phyloP scores from a whole-genome alignment of 2,888 invertebrate species.

The Luffia ferchaultella region DNA sequence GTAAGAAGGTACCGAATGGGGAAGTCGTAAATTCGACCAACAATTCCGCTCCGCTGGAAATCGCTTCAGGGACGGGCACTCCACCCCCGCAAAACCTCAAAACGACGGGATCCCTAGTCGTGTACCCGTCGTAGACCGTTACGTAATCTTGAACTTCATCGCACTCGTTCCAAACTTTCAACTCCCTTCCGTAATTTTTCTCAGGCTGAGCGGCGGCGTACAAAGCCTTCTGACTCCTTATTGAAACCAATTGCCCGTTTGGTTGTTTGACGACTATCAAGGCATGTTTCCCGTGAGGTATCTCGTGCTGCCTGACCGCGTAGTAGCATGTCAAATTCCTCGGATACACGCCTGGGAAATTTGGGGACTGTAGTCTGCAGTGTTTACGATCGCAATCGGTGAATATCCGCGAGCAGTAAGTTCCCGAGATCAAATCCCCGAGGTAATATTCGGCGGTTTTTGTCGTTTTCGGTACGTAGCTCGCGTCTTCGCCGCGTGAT shows the following conservation, averaged over 20 bases:
- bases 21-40: conserved; percentile 91
- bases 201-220: conserved; percentile 65
- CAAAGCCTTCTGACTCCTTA: conserved; percentile 78
- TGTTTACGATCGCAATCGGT: conserved; percentile 91
- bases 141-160: conserved; percentile 90
- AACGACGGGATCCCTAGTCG: conserved; percentile 86
- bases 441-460: conserved; percentile 73
- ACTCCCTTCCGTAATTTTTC: conserved; percentile 61
- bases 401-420: conserved; percentile 91
- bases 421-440: conserved; percentile 89
- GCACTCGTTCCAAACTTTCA: conserved; percentile 85
- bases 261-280: conserved; percentile 86
- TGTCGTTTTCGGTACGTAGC: conserved; percentile 40
- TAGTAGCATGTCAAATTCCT: conserved; percentile 95
- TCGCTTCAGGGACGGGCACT: conserved; percentile 83
- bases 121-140: conserved; percentile 88
- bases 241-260: conserved; percentile 85
- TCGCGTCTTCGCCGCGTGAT: conserved; percentile 49
- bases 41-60: conserved; percentile 87
- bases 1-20: conserved; percentile 87
- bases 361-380: conserved; percentile 90
- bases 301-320: conserved; percentile 85
- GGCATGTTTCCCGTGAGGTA: conserved; percentile 87
- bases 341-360: conserved; percentile 93
- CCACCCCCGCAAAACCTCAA: conserved; percentile 91